Conservation (phyloP, 1,140 invertebrate genomes). For the Micrasema minimum region DNA sequence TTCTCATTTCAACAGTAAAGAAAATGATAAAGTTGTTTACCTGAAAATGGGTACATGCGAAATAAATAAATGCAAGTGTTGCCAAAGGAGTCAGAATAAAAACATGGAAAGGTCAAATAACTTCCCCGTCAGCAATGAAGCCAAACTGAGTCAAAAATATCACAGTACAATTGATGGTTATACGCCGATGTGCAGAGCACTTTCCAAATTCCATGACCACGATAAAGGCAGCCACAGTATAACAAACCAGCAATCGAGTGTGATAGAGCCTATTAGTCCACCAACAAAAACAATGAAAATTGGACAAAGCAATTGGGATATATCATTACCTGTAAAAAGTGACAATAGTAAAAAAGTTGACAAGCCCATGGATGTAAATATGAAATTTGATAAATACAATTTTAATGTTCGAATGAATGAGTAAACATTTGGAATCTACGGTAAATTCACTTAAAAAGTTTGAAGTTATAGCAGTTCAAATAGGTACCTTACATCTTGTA, state of each 20-base stretch:
- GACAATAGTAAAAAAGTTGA: neutral
- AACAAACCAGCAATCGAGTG: no score
- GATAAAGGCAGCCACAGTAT: no score
- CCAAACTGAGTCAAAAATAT: no score
- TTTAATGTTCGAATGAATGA: constrained; percentile 10
- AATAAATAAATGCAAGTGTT: neutral
- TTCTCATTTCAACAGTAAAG: constrained; percentile 23
- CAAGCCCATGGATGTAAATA: neutral
- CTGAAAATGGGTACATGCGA: neutral
- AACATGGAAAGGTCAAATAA: neutral
- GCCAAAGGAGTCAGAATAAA: neutral
- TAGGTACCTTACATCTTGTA: no score
- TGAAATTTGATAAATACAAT: constrained; percentile 11
- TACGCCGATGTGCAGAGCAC: neutral
- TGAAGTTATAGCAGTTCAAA: no score
- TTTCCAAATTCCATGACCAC: no score
- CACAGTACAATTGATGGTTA: no score
- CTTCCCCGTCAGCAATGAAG: no score
- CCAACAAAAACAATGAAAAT: neutral
- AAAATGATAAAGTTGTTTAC: no score
- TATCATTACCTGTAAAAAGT: neutral
- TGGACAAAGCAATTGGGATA: constrained; percentile 3
- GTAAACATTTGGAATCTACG: neutral
- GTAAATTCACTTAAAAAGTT: no score
- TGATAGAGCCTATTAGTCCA: no score